Evolutionary conservation across 2,888 invertebrate genomes (phyloP).

Genomic region (Gastrophysa polygoni): DNA sequence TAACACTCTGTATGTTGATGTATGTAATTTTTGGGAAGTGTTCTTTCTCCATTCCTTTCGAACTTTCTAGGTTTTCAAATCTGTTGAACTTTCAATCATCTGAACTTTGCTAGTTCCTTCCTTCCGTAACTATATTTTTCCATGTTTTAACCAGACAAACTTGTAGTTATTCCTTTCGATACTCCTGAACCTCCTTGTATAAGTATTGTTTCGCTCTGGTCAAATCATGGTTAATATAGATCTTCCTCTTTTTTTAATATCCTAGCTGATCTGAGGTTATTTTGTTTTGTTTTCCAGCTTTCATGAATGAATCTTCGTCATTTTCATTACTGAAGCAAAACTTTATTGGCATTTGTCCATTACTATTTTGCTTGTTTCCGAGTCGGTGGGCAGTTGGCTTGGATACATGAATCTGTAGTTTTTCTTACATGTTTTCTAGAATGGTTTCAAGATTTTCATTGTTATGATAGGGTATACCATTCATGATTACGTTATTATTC

Average conservation of each 20-base stretch:
- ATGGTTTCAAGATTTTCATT: too few relatives aligned
- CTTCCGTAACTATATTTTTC: not conserved
- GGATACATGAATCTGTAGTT: too few relatives aligned
- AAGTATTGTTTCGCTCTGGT: not conserved
- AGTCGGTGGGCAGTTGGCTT: too few relatives aligned
- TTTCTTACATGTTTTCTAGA: too few relatives aligned
- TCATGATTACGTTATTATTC: too few relatives aligned
- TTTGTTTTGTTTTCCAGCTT: not conserved
- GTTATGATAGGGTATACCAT: too few relatives aligned
- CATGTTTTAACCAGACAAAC: not conserved
- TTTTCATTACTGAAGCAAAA: not conserved
- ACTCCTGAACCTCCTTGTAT: not conserved
- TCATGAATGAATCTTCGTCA: not conserved
- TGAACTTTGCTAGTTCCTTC: constrained; percentile 6
- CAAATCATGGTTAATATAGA: not conserved
- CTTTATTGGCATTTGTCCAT: not conserved
- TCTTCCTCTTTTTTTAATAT: not conserved
- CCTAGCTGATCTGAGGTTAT: not conserved
- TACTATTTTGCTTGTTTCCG: not conserved
- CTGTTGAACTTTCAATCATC: not conserved
- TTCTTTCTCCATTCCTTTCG: not conserved
- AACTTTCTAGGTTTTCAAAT: constrained; percentile 11
- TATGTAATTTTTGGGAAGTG: constrained; percentile 11
- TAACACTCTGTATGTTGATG: constrained; percentile 11
- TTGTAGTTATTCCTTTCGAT: not conserved